Base-by-base conservation (phyloP, 2,797 vertebrate genomes). In the Knipowitschia caucasica region DNA sequence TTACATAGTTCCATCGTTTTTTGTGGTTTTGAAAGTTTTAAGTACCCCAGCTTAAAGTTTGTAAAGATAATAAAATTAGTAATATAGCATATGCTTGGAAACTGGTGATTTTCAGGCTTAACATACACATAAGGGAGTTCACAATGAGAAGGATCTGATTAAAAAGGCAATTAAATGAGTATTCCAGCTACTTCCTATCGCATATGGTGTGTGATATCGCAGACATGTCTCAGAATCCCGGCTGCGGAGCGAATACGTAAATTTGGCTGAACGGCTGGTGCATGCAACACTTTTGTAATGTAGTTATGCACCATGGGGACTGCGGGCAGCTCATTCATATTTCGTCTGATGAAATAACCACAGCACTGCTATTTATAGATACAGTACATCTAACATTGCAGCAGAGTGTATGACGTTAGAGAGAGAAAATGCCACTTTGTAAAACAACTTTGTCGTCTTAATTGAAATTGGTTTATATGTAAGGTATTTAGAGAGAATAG, bases 321-420 rank as follows among this genome's bases (percentile, higher is more conserved):
- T 27, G 38, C 23, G 7, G 35, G 27, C 14, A 30, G 12, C 53
- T 64, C 36, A 54, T 69, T 72, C 59, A 61, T 39, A 52, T 33
- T 57, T 59, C 33, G n/a, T 20, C 47, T 50, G 35, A 47, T 67
- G 49, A 64, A 74, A 52, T 42, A 72, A 59, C 46, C 57, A 34
- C 40, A 60, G 25, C 24, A 7, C 5, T 23, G 26, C 26, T 50
- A 58, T 62, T 59, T 31, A 59, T 24, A 35, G 30, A 6, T 4
- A 1, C 20, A 8, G 7, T 4, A 1, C 20, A 8, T 33, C 18
- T 49, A n/a, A 49, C 46, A 49, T 21, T 23, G 30, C 12, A 23
- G 20, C n/a, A 51, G 2, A 26, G 17, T 26, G 24, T 27, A 45
- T 27, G 7, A 17, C 7, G 25, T 45, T 45, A 30, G 25, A 46